Conservation (phyloP, 1,140 invertebrate species). For the Macrosteles quadrilineatus region DNA sequence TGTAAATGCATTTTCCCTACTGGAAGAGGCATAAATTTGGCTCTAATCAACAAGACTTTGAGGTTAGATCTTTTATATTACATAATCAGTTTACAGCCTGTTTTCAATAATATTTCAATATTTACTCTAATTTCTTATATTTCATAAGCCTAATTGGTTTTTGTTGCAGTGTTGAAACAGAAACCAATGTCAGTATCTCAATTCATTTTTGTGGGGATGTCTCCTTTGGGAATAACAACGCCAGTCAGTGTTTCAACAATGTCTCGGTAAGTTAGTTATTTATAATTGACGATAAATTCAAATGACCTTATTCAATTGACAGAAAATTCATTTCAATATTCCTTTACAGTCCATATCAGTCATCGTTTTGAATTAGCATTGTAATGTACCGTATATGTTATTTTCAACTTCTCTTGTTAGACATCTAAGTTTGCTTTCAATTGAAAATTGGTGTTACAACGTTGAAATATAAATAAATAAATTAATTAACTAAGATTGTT, state of each 20-base stretch:
- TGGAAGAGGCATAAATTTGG: neutral
- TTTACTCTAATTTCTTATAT: too few relatives aligned
- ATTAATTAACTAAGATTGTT: too few relatives aligned
- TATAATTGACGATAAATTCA: neutral
- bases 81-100: too few relatives aligned
- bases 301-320: neutral
- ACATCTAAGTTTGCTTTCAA: too few relatives aligned
- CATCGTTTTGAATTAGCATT: neutral
- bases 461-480: too few relatives aligned
- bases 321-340: neutral
- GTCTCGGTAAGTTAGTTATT: neutral
- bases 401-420: too few relatives aligned
- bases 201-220: conserved; percentile 1
- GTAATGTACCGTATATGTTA: neutral
- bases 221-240: neutral
- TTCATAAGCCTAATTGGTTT: too few relatives aligned
- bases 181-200: neutral
- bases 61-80: neutral
- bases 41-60: neutral
- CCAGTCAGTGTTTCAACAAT: neutral
- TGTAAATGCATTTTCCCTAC: conserved; percentile 18
- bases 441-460: too few relatives aligned
- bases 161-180: neutral
- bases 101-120: too few relatives aligned
- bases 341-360: neutral